Evolutionary conservation across 1,140 invertebrate species (phyloP).

Genomic region (Ceratosolen fusciceps): DNA sequence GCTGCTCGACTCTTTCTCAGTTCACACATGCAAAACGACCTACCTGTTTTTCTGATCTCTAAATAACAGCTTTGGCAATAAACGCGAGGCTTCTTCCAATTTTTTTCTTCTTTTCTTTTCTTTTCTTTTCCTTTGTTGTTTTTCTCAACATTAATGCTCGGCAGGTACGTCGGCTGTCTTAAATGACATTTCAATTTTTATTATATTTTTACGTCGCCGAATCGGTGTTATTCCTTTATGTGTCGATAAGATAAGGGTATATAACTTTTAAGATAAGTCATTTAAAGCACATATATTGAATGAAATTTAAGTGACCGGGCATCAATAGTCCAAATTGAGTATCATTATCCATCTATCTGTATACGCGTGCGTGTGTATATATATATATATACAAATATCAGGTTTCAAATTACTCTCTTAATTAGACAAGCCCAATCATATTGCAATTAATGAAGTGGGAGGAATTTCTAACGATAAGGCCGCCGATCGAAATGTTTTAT

Average conservation of each 20-base stretch:
- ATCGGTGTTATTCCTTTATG: not conserved
- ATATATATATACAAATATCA: no score
- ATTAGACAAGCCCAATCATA: not conserved
- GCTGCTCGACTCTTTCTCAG: not conserved
- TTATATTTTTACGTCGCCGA: not conserved
- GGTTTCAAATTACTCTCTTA: conserved; percentile 6
- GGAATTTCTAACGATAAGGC: not conserved
- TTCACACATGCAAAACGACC: not conserved
- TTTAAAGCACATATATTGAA: conserved; percentile 1
- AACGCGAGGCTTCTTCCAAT: no score
- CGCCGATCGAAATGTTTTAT: not conserved
- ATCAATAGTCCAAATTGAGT: not conserved
- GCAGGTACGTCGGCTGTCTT: not conserved
- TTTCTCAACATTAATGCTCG: not conserved
- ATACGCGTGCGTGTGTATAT: no score
- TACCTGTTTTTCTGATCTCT: not conserved
- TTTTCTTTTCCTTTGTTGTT: not conserved
- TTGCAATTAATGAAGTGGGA: conserved; percentile 9
- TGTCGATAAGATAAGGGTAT: not conserved
- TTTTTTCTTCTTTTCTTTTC: no score
- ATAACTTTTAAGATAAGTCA: not conserved
- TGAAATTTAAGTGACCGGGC: not conserved
- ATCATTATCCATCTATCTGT: no score
- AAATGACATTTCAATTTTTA: not conserved
- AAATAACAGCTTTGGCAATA: not conserved